Conservation (phyloP, 2,113 vertebrate genomes). For the Microtus pennsylvanicus region DNA sequence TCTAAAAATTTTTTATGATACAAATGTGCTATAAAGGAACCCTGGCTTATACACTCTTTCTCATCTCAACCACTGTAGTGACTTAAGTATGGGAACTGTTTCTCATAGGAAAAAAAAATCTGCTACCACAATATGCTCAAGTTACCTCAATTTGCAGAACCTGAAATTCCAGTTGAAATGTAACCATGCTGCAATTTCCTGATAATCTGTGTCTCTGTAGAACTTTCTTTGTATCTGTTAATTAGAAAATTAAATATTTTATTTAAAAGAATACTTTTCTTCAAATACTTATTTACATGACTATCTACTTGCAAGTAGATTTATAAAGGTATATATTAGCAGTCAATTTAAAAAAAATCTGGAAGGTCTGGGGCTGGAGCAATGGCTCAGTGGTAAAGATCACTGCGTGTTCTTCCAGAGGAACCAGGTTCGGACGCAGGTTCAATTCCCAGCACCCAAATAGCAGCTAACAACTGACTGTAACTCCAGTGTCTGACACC, state of each 20-base stretch:
- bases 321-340: neutral
- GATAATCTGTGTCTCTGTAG: slow-evolving; percentile 86
- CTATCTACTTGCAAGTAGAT: neutral
- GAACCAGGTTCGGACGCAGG: neutral
- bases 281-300: slow-evolving; percentile 21
- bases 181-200: slow-evolving; percentile 88
- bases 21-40: neutral
- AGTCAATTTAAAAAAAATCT: neutral
- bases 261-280: slow-evolving; percentile 32
- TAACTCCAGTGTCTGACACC: neutral
- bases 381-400: neutral
- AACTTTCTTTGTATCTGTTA: slow-evolving; percentile 83
- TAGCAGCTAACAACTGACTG: neutral
- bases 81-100: neutral
- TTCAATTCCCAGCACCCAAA: neutral
- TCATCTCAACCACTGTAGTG: neutral
- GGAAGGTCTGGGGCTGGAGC: neutral
- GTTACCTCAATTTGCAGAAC: slow-evolving; percentile 91
- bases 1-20: neutral
- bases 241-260: slow-evolving; percentile 38
- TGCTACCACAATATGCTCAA: slow-evolving; percentile 18
- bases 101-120: slow-evolving; percentile 15
- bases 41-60: neutral
- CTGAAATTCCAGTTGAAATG: slow-evolving; percentile 93
- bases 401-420: neutral